Conservation (phyloP, 2,113 vertebrate genomes). For the Girardinichthys multiradiatus region DNA sequence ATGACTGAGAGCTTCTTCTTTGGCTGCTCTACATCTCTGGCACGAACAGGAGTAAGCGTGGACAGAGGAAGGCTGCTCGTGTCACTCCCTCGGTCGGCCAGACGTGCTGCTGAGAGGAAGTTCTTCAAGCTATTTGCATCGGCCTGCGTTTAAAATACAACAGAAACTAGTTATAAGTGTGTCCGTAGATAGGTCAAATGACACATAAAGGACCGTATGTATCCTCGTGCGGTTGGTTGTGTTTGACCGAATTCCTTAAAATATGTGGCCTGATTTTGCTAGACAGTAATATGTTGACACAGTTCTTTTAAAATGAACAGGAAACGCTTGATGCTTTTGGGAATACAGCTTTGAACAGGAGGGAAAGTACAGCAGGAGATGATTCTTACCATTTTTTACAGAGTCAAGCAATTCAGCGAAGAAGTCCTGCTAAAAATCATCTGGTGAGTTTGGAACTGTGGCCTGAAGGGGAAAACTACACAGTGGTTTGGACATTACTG, state of each 20-base stretch:
- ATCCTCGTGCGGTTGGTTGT: background rate
- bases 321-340: conserved; percentile 5
- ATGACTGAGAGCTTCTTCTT: conserved; percentile 91
- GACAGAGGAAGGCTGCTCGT: conserved; percentile 82
- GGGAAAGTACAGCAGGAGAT: background rate
- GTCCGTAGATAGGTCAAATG: background rate
- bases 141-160: conserved; percentile 83
- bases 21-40: conserved; percentile 93
- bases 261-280: conserved; percentile 51
- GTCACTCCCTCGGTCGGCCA: conserved; percentile 88
- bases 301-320: conserved; percentile 32
- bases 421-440: background rate
- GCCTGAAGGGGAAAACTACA: background rate
- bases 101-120: conserved; percentile 89
- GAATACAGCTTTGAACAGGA: conserved; percentile 6
- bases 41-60: conserved; percentile 85
- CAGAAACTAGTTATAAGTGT: background rate
- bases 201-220: background rate
- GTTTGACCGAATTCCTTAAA: conserved; percentile 32
- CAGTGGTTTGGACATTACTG: background rate
- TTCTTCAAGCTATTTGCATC: conserved; percentile 86
- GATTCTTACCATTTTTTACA: background rate
- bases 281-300: conserved; percentile 52
- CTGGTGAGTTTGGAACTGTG: background rate
- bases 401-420: background rate